Conservation (phyloP, 2,888 invertebrate species). For the Cheilosia soror region DNA sequence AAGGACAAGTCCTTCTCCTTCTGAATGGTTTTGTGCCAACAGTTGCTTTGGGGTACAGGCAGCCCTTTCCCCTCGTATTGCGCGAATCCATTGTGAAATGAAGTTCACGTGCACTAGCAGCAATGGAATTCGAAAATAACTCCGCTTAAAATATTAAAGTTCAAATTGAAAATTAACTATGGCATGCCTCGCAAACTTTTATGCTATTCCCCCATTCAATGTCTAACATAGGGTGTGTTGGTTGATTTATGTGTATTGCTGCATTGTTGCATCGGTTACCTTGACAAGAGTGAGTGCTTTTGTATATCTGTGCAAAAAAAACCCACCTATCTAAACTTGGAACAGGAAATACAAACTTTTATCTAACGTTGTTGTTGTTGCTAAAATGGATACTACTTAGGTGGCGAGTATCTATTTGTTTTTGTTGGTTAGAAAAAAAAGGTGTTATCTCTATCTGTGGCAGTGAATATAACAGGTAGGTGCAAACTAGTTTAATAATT, state of each 20-base stretch:
- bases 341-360: slow-evolving; percentile 39
- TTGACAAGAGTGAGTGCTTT: slow-evolving; percentile 23
- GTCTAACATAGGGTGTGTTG: background rate
- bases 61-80: background rate
- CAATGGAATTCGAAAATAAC: slow-evolving; percentile 23
- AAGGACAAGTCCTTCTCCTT: slow-evolving; percentile 43
- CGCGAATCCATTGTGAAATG: background rate
- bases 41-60: slow-evolving; percentile 1
- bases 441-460: no score
- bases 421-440: background rate
- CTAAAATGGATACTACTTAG: slow-evolving; percentile 15
- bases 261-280: slow-evolving; percentile 36
- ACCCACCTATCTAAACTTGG: background rate
- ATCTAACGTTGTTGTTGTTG: slow-evolving; percentile 2
- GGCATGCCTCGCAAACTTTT: background rate
- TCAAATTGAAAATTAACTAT: slow-evolving; percentile 37
- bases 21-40: slow-evolving; percentile 18
- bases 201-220: background rate
- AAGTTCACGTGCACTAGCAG: slow-evolving; percentile 4
- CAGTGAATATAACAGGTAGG: background rate
- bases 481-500: background rate
- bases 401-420: background rate
- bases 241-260: slow-evolving; percentile 16
- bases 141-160: slow-evolving; percentile 35
- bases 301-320: background rate